phyloP scores from a whole-genome alignment of 2,797 vertebrate species.

The Protonibea diacanthus region DNA sequence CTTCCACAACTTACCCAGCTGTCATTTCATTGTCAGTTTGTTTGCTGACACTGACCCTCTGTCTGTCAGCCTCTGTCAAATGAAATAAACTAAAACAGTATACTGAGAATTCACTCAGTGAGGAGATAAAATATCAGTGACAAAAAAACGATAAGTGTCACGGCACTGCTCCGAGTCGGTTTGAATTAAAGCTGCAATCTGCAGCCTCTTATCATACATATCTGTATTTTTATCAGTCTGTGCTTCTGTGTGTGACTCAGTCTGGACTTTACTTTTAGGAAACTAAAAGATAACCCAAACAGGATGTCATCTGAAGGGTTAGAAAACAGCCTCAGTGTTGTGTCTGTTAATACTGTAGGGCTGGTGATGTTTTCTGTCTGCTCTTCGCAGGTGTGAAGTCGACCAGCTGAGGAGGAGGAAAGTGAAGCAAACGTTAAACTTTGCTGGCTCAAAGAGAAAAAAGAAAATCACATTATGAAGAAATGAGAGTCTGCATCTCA shows the following conservation, averaged over 20 bases:
- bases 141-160: conserved; percentile 28
- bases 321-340: background rate
- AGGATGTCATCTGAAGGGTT: background rate
- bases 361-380: background rate
- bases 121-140: conserved; percentile 3
- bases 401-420: background rate
- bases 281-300: background rate
- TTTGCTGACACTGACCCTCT: conserved; percentile 62
- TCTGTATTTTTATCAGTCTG: background rate
- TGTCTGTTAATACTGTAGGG: background rate
- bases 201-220: conserved; percentile 7
- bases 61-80: conserved; percentile 58
- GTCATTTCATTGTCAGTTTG: conserved; percentile 63
- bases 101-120: background rate
- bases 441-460: background rate
- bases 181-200: conserved; percentile 22
- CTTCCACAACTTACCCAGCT: conserved; percentile 49
- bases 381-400: background rate
- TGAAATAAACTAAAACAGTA: conserved; percentile 33
- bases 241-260: background rate
- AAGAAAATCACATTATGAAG: background rate
- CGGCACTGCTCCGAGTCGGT: background rate
- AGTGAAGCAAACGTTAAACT: background rate
- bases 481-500: background rate
- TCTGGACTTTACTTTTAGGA: background rate